Base-by-base conservation (phyloP, 2,888 invertebrate genomes). In the Sepiola atlantica region DNA sequence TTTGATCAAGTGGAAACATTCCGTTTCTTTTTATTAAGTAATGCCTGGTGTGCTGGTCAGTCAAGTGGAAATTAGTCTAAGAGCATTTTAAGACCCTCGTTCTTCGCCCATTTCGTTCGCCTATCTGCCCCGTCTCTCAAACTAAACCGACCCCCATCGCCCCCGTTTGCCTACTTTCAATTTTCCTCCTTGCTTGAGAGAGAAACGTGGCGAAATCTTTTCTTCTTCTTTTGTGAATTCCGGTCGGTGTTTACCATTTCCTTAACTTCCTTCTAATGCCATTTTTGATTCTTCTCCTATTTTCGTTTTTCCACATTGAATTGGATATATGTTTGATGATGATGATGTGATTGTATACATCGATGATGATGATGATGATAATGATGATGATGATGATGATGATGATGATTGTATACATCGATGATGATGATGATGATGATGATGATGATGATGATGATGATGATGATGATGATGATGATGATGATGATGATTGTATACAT, bases 1-100 rank as follows among this genome's bases (percentile, higher is more conserved):
- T 77, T 32, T 32, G n/a, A 77, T 77, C 77, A 77, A 77, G 77
- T 77, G 77, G 77, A 77, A 77, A 77, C 77, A 77, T 77, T 77
- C 77, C 77, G n/a, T 16, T 32, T 0, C 32, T 77, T 77, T 45
- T 77, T 77, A 77, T 77, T 77, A 77, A 77, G 77, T 77, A 77
- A 77, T 77, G 77, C 77, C 77, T 77, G 77, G 77, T 77, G 77
- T 32, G 77, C n/a, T n/a, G 77, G 32, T 32, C 77, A 77, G 77
- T 77, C 77, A 77, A 77, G 77, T 77, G 77, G 77, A 77, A 77
- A 77, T 77, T 77, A 77, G 77, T 77, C 32, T 77, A 20, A 77
- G 77, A 77, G 77, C 77, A 77, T 77, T 77, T 12, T 21, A 77
- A 6, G 21, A 20, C 77, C 28, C 14, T 45, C 45, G 45, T 45